Conservation (phyloP, 2,888 invertebrate genomes). For the Dolichopus griseipennis region DNA sequence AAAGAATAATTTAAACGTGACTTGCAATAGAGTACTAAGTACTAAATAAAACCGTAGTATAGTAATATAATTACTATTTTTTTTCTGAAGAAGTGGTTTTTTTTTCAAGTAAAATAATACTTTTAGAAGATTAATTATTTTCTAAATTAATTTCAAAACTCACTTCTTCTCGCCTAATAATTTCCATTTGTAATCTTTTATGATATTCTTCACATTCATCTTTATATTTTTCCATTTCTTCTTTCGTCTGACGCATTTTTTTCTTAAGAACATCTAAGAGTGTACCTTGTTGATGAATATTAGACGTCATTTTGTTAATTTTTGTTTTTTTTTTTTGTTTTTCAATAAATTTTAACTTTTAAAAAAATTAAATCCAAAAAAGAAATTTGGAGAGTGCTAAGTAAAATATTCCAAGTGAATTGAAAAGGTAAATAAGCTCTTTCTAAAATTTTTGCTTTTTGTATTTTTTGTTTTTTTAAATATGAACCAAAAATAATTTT, state of each 20-base stretch:
- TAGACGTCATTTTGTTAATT: slow-evolving; percentile 63
- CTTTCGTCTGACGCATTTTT: slow-evolving; percentile 98
- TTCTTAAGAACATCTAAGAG: slow-evolving; percentile 96
- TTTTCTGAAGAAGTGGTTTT: too few species aligned
- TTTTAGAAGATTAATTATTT: too few species aligned
- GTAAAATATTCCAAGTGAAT: background rate
- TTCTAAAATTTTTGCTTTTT: too few species aligned
- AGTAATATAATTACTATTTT: too few species aligned
- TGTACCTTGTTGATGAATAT: slow-evolving; percentile 76
- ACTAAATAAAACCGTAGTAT: too few species aligned
- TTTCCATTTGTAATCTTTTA: slow-evolving; percentile 89
- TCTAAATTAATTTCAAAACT: slow-evolving; percentile 44
- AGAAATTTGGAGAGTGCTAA: background rate
- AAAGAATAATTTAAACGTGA: too few species aligned
- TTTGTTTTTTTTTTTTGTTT: background rate
- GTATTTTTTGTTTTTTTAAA: too few species aligned
- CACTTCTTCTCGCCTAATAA: slow-evolving; percentile 97
- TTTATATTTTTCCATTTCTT: slow-evolving; percentile 97
- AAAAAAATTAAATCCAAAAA: background rate
- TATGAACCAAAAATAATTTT: too few species aligned
- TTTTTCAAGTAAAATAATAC: too few species aligned
- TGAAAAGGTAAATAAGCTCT: background rate
- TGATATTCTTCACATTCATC: slow-evolving; percentile 95
- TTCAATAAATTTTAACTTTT: background rate
- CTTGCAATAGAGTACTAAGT: too few species aligned